Evolutionary conservation across 2,888 invertebrate species (phyloP).

Genomic region (Balanococcus diminutus): DNA sequence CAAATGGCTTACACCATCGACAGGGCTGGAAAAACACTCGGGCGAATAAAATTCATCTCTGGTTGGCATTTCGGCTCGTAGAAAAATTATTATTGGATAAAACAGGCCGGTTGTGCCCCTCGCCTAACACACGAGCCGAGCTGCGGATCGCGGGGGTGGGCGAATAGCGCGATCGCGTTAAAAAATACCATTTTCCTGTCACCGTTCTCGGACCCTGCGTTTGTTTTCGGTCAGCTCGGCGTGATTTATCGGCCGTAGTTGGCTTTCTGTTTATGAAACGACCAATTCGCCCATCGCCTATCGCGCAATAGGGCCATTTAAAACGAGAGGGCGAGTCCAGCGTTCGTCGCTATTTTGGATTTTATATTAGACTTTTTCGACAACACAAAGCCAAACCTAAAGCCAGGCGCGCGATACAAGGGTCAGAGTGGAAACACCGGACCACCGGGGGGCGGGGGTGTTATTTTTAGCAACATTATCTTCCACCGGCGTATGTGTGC

Average conservation of each 20-base stretch:
- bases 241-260: slow-evolving; percentile 47
- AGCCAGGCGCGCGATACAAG: too few relatives aligned
- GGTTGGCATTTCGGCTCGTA: not conserved
- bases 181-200: slow-evolving; percentile 52
- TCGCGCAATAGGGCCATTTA: slow-evolving; percentile 51
- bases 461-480: slow-evolving; percentile 42
- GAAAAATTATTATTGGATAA: not conserved
- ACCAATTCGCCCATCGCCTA: slow-evolving; percentile 30
- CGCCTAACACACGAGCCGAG: too few relatives aligned
- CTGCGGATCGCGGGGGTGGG: not conserved
- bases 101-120: not conserved
- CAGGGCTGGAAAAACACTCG: not conserved
- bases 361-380: slow-evolving; percentile 46
- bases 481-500: not conserved
- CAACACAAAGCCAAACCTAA: slow-evolving; percentile 9
- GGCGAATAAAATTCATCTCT: not conserved
- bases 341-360: slow-evolving; percentile 41
- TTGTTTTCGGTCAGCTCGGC: slow-evolving; percentile 11
- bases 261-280: slow-evolving; percentile 49
- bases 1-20: not conserved
- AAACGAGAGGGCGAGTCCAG: slow-evolving; percentile 46
- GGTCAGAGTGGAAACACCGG: not conserved
- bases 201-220: slow-evolving; percentile 29
- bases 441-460: not conserved
- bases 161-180: slow-evolving; percentile 39